Percentiles rank a stretch among this genome's conserved stretches.
These are phyloP conservation scores for Acholoe squamosa DNA, from an alignment of 2,888 invertebrate species.

Conservation along the genomic window DNA sequence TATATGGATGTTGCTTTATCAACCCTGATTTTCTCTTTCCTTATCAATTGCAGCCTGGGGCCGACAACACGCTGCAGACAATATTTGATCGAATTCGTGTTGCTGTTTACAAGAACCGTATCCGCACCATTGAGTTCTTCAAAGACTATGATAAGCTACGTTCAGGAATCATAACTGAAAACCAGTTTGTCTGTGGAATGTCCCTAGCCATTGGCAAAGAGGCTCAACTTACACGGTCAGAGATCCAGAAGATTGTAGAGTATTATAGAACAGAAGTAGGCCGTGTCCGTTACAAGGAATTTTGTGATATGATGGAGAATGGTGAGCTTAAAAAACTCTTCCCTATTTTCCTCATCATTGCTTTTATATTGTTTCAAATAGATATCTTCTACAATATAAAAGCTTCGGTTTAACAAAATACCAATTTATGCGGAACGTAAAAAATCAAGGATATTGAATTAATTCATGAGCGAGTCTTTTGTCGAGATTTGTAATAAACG, in stretches of 20 bases:
- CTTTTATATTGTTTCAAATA: no score
- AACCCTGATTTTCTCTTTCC: neutral
- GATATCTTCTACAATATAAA: no score
- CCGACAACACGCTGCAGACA: slow-evolving; percentile 80
- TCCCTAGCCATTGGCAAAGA: slow-evolving; percentile 82
- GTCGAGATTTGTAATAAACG: no score
- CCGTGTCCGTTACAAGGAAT: slow-evolving; percentile 82
- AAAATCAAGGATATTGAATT: neutral
- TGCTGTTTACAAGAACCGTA: slow-evolving; percentile 81
- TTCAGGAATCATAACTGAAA: slow-evolving; percentile 82
- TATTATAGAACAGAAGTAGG: slow-evolving; percentile 81
- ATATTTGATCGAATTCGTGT: slow-evolving; percentile 82
- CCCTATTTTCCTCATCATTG: neutral
- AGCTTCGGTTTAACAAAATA: no score
- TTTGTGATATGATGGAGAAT: slow-evolving; percentile 83
- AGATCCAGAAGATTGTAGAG: slow-evolving; percentile 82
- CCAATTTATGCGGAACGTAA: no score
- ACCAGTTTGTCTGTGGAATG: slow-evolving; percentile 83
- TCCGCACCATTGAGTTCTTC: slow-evolving; percentile 82
- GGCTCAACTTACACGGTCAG: slow-evolving; percentile 80
- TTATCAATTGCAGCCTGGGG: slow-evolving; percentile 72
- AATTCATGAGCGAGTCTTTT: neutral
- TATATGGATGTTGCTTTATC: neutral
- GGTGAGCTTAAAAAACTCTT: slow-evolving; percentile 74
- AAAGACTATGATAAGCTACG: slow-evolving; percentile 82